A percentile compares a stretch with the other conserved stretches of the same genome.
Evolutionary conservation across 2,888 invertebrate genomes (phyloP).

Genomic region (Marasmarcha lunaedactyla): DNA sequence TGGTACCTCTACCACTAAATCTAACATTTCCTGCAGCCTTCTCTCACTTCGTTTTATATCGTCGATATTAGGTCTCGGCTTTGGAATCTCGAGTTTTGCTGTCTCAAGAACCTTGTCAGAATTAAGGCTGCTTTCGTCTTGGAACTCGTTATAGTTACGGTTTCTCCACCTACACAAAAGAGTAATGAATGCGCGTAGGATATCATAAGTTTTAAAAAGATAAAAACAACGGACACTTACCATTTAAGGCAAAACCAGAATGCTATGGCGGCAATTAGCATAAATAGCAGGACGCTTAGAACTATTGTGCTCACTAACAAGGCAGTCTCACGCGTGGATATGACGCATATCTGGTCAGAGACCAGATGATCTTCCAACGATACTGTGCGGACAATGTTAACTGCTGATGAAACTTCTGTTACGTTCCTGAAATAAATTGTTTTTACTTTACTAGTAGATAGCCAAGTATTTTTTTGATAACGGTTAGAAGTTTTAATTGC

Average conservation of each 20-base stretch:
- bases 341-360: slow-evolving; percentile 29
- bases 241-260: slow-evolving; percentile 47
- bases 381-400: slow-evolving; percentile 33
- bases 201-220: slow-evolving; percentile 2
- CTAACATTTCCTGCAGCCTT: slow-evolving; percentile 47
- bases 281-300: slow-evolving; percentile 43
- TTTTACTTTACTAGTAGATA: slow-evolving; percentile 32
- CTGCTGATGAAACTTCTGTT: slow-evolving; percentile 25
- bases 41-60: slow-evolving; percentile 49
- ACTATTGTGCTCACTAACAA: slow-evolving; percentile 51
- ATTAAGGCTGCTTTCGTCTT: slow-evolving; percentile 34
- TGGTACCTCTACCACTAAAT: slow-evolving; percentile 26
- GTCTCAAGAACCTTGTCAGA: slow-evolving; percentile 30
- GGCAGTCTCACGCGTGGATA: slow-evolving; percentile 36
- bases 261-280: slow-evolving; percentile 34
- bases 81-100: slow-evolving; percentile 27
- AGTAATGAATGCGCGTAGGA: slow-evolving; percentile 11
- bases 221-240: slow-evolving; percentile 33
- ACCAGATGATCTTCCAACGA: slow-evolving; percentile 53
- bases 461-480: slow-evolving; percentile 10
- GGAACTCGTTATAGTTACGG: slow-evolving; percentile 36
- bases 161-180: slow-evolving; percentile 33
- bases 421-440: slow-evolving; percentile 39
- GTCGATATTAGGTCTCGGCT: slow-evolving; percentile 42
- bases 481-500: too few species aligned